Evolutionary conservation across 2,797 vertebrate species (phyloP).

Genomic region (Cossypha polioptera): DNA sequence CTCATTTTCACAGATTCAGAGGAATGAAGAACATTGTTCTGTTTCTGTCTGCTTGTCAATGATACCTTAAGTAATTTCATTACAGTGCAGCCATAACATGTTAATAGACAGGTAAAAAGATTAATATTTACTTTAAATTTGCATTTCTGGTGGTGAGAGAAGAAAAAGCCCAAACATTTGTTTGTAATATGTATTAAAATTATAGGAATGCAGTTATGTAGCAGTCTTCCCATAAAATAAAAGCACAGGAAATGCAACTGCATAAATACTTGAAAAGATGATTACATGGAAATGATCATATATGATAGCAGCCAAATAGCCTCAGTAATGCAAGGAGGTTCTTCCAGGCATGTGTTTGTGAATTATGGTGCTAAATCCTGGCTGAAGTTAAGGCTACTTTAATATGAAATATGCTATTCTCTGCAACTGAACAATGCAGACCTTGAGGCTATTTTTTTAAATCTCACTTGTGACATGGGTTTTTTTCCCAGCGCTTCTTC

Average conservation of each 20-base stretch:
- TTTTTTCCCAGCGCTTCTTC: not conserved
- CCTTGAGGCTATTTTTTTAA: not conserved
- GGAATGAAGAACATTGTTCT: not conserved
- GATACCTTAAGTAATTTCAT: not conserved
- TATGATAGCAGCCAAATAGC: not conserved
- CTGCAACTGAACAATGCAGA: not conserved
- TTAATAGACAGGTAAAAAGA: not conserved
- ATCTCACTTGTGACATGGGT: fast-evolving
- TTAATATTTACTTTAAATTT: not conserved
- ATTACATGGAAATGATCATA: not conserved
- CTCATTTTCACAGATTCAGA: not conserved
- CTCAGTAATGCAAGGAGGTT: not conserved
- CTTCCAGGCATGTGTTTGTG: not conserved
- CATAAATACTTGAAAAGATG: not conserved
- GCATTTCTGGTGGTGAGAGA: not conserved
- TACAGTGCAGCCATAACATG: not conserved
- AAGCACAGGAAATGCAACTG: not conserved
- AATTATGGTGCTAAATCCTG: not conserved
- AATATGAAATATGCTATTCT: not conserved
- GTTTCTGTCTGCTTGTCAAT: not conserved
- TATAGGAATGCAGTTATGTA: not conserved
- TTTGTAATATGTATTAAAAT: not conserved
- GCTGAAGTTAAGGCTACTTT: not conserved
- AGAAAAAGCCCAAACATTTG: not conserved
- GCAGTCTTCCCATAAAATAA: not conserved